These are phyloP conservation scores for Morpho achilles DNA, from an alignment of 2,888 invertebrate species.

Conservation along the genomic window DNA sequence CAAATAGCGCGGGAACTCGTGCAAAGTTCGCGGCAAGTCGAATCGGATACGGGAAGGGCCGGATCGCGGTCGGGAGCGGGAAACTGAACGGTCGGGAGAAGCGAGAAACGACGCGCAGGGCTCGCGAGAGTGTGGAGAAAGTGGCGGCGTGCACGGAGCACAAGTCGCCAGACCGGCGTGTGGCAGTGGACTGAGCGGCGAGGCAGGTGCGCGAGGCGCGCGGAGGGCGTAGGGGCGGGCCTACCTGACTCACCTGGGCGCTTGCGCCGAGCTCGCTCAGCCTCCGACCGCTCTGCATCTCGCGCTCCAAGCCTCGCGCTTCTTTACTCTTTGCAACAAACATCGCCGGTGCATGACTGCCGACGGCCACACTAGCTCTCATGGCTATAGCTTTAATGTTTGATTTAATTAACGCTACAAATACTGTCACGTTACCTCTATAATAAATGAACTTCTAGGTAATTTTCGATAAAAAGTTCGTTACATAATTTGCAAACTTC, in stretches of 20 bases:
- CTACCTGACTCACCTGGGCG: constrained; percentile 78
- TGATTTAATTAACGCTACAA: constrained; percentile 13
- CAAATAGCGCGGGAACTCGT: constrained; percentile 49
- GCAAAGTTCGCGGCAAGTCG: constrained; percentile 54
- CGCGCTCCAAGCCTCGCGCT: constrained; percentile 32
- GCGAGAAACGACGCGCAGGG: constrained; percentile 72
- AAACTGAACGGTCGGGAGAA: constrained; percentile 69
- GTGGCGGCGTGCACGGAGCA: constrained; percentile 76
- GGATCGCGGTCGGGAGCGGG: constrained; percentile 61
- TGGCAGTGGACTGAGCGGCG: constrained; percentile 50
- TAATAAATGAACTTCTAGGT: constrained; percentile 1
- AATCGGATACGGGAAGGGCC: constrained; percentile 45
- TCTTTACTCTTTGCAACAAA: constrained; percentile 34
- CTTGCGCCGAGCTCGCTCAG: constrained; percentile 68
- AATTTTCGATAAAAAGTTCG: not conserved
- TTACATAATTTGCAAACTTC: not conserved
- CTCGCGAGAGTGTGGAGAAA: constrained; percentile 75
- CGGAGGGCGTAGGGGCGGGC: constrained; percentile 72
- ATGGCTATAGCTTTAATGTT: constrained; percentile 25
- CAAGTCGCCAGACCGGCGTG: constrained; percentile 65
- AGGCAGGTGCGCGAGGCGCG: constrained; percentile 68
- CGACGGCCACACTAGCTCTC: constrained; percentile 22
- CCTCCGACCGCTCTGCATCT: constrained; percentile 47
- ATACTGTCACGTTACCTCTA: constrained; percentile 7
- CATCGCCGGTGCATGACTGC: constrained; percentile 26